Percentiles rank a stretch among this genome's conserved stretches.
These are phyloP conservation scores for Masnerella sp. DNA, from an alignment of 2,888 invertebrate genomes.

Conservation along the genomic window DNA sequence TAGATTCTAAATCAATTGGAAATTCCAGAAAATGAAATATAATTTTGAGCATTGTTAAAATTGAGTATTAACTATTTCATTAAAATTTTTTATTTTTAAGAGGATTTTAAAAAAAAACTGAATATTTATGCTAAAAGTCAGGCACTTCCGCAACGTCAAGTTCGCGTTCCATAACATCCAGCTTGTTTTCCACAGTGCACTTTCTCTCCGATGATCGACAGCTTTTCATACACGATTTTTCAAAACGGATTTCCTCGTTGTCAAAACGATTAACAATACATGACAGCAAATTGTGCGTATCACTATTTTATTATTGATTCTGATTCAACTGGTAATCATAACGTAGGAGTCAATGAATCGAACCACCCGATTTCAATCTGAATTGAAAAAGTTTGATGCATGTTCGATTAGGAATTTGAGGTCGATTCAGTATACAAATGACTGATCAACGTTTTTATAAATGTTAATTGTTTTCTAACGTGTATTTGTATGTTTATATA, in stretches of 20 bases:
- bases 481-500: too few species aligned
- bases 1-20: too few species aligned
- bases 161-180: background rate
- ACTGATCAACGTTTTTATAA: too few species aligned
- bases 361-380: constrained; percentile 6
- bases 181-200: constrained; percentile 3
- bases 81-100: too few species aligned
- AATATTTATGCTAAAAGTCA: too few species aligned
- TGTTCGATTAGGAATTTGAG: background rate
- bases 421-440: background rate
- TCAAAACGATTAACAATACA: constrained; percentile 6
- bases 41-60: too few species aligned
- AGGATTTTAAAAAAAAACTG: too few species aligned
- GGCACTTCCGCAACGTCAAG: constrained; percentile 2
- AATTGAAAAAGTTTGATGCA: constrained; percentile 4
- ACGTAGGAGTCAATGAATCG: constrained; percentile 7
- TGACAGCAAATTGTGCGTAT: constrained; percentile 20
- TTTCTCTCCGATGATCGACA: constrained; percentile 14
- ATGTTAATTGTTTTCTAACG: too few species aligned
- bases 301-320: constrained; percentile 1
- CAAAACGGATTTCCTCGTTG: constrained; percentile 19
- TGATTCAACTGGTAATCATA: background rate
- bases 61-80: too few species aligned
- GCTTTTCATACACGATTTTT: constrained; percentile 10
- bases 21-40: too few species aligned